Percentiles rank a stretch among this genome's conserved stretches.
phyloP scores from a whole-genome alignment of 2,113 vertebrate genomes.

The Porphyrio hochstetteri region DNA sequence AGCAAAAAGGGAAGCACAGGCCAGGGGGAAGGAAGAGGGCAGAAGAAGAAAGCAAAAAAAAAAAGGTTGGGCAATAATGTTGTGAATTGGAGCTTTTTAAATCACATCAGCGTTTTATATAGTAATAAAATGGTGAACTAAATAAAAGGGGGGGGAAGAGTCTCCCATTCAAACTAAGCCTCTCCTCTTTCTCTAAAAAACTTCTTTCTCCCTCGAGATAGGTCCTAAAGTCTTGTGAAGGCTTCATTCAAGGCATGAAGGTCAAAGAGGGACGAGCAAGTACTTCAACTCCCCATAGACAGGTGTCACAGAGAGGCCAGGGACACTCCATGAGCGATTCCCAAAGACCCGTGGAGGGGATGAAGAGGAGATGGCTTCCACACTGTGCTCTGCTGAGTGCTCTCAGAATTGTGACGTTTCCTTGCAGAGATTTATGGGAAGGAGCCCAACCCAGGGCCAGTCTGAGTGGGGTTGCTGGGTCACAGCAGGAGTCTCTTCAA shows the following conservation, averaged over 20 bases:
- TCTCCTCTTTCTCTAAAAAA: not conserved
- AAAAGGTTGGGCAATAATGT: not conserved
- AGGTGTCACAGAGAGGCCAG: not conserved
- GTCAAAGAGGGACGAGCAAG: accelerated
- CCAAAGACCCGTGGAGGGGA: accelerated
- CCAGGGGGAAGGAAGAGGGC: slow-evolving; percentile 5
- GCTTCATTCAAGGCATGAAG: not conserved
- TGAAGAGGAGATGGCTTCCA: not conserved
- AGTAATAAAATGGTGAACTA: not conserved
- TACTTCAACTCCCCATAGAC: not conserved
- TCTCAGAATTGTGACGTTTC: not conserved
- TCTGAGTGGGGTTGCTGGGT: not conserved
- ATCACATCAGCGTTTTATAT: not conserved
- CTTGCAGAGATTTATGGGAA: not conserved
- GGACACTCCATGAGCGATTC: not conserved
- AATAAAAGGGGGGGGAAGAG: not conserved
- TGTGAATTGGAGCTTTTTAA: not conserved
- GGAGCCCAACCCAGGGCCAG: not conserved
- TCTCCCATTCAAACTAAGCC: not conserved
- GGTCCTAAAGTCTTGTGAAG: not conserved
- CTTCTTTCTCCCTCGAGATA: not conserved
- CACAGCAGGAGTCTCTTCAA: not conserved
- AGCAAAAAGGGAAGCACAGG: not conserved
- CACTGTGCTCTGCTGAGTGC: not conserved
- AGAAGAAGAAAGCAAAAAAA: not conserved